Conservation (phyloP, 2,113 vertebrate genomes). For the Oceanites oceanicus region DNA sequence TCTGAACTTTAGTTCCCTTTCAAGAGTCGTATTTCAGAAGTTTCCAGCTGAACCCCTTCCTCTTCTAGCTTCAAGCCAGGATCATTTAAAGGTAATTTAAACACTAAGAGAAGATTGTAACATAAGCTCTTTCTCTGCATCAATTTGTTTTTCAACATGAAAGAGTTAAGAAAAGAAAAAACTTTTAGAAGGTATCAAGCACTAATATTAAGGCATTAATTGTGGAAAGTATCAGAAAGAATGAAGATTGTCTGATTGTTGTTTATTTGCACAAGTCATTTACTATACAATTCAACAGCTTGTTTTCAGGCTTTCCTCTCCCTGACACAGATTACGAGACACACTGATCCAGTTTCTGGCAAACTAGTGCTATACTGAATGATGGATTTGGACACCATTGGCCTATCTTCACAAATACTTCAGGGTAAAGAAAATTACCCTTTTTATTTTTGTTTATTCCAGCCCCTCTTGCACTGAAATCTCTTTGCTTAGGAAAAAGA, state of each 20-base stretch:
- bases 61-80: background rate
- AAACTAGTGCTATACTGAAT: background rate
- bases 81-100: background rate
- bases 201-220: background rate
- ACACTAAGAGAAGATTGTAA: background rate
- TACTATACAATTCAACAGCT: background rate
- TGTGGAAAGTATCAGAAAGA: background rate
- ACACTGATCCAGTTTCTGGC: background rate
- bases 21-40: constrained; percentile 14
- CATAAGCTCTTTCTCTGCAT: background rate
- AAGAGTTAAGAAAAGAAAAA: background rate
- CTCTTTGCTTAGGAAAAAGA: background rate
- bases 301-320: background rate
- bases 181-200: background rate
- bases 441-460: background rate
- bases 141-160: background rate
- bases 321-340: background rate
- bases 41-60: background rate
- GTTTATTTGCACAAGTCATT: background rate
- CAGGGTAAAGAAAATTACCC: background rate
- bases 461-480: background rate
- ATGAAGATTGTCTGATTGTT: background rate
- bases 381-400: background rate
- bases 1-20: constrained; percentile 12
- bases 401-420: background rate